A percentile compares a stretch with the other conserved stretches of the same genome.
phyloP scores from a whole-genome alignment of 2,797 vertebrate species.

The Anabacerthia variegaticeps region DNA sequence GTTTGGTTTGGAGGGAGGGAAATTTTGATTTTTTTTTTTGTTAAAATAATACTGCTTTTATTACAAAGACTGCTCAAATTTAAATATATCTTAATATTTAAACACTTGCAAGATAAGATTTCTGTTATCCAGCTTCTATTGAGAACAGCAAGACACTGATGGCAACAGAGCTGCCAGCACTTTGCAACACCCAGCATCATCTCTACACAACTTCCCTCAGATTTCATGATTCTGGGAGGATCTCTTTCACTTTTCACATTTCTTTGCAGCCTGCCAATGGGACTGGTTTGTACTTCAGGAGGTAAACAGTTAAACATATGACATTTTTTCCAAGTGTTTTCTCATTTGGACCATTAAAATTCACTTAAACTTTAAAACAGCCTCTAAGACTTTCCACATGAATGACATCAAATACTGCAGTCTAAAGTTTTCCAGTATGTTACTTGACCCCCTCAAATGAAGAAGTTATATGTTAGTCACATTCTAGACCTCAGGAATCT shows the following conservation, averaged over 20 bases:
- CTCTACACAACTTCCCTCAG: not conserved
- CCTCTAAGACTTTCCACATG: constrained; percentile 56
- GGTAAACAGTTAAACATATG: not conserved
- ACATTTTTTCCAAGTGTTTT: constrained; percentile 26
- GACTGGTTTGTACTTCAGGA: not conserved
- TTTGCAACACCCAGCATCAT: not conserved
- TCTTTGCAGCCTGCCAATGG: not conserved
- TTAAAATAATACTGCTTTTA: not conserved
- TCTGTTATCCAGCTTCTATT: not conserved
- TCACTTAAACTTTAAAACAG: constrained; percentile 49
- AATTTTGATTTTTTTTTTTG: not conserved
- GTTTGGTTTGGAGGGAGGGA: not conserved
- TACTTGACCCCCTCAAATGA: constrained; percentile 20
- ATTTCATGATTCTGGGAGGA: not conserved
- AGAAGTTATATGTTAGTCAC: not conserved
- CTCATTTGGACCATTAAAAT: constrained; percentile 49
- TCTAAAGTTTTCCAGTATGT: constrained; percentile 51
- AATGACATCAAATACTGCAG: constrained; percentile 41
- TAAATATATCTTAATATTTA: not conserved
- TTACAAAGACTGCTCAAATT: not conserved
- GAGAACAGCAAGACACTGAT: not conserved
- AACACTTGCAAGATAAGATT: not conserved
- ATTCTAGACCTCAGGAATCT: constrained; percentile 30
- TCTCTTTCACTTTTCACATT: not conserved
- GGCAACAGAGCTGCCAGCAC: not conserved